phyloP scores from a whole-genome alignment of 2,113 vertebrate genomes.

The Nycticryphes semicollaris region DNA sequence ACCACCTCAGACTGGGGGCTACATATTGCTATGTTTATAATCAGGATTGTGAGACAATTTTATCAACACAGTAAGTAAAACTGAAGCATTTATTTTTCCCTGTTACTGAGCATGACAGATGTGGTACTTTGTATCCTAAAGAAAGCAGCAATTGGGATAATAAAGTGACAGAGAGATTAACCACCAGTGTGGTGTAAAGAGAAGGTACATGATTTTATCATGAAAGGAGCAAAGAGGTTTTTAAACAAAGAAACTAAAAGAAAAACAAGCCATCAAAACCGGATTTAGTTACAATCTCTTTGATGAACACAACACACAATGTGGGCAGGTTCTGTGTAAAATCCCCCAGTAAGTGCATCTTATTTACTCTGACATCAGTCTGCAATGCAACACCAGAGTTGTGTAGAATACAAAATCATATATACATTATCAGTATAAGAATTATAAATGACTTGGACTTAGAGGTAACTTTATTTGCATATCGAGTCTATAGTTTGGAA shows the following conservation, averaged over 20 bases:
- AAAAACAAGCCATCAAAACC: neutral
- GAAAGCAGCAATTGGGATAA: neutral
- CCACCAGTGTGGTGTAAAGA: neutral
- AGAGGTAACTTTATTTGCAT: neutral
- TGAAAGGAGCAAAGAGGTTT: neutral
- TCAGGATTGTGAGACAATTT: neutral
- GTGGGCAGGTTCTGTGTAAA: neutral
- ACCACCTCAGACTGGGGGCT: neutral
- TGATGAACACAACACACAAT: neutral
- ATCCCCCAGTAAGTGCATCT: neutral
- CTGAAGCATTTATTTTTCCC: neutral
- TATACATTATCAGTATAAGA: neutral
- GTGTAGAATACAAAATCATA: neutral
- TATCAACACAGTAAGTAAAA: neutral
- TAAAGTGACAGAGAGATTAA: neutral
- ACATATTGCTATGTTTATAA: neutral
- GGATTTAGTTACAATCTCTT: neutral
- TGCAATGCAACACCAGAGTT: neutral
- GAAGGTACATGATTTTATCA: neutral
- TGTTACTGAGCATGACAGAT: neutral
- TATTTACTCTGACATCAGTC: neutral
- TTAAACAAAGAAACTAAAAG: neutral
- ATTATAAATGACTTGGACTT: neutral
- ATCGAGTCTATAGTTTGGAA: neutral
- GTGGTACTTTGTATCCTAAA: neutral